These are phyloP conservation scores for Pyrgilauda ruficollis DNA, from an alignment of 2,113 vertebrate species.

Conservation along the genomic window DNA sequence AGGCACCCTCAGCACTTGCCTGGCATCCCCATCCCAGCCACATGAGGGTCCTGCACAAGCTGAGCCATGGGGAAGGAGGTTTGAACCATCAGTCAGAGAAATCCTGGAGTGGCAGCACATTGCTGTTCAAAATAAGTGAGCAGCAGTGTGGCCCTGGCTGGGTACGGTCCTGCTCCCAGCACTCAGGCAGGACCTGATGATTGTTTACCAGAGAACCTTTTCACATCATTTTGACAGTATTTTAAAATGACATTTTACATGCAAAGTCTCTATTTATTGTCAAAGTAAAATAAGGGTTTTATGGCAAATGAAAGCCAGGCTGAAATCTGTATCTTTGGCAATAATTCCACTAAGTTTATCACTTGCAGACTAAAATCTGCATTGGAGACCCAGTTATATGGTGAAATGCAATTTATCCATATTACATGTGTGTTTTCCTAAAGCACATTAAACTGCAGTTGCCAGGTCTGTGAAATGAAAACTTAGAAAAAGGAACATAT, in stretches of 20 bases:
- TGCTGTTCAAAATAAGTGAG: not conserved
- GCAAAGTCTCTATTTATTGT: not conserved
- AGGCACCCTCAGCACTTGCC: not conserved
- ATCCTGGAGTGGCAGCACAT: not conserved
- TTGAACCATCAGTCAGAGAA: not conserved
- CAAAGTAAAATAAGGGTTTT: not conserved
- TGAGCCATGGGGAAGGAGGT: not conserved
- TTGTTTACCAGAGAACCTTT: not conserved
- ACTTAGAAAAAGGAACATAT: not conserved
- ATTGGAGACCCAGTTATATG: not conserved
- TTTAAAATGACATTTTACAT: not conserved
- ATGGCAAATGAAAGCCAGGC: not conserved
- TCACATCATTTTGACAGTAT: not conserved
- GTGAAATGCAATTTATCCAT: not conserved
- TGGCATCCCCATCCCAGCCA: not conserved
- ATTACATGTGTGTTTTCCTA: not conserved
- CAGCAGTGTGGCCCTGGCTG: not conserved
- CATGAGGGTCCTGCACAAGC: not conserved
- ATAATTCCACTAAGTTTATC: not conserved
- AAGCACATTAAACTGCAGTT: not conserved
- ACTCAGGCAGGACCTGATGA: not conserved
- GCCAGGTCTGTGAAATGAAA: not conserved
- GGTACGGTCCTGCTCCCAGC: rapidly evolving
- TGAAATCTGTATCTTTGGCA: not conserved
- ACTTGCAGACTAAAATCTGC: constrained; percentile 2